Percentiles rank a stretch among this genome's conserved stretches.
phyloP scores from a whole-genome alignment of 2,113 vertebrate species.

The Halichoeres trimaculatus region DNA sequence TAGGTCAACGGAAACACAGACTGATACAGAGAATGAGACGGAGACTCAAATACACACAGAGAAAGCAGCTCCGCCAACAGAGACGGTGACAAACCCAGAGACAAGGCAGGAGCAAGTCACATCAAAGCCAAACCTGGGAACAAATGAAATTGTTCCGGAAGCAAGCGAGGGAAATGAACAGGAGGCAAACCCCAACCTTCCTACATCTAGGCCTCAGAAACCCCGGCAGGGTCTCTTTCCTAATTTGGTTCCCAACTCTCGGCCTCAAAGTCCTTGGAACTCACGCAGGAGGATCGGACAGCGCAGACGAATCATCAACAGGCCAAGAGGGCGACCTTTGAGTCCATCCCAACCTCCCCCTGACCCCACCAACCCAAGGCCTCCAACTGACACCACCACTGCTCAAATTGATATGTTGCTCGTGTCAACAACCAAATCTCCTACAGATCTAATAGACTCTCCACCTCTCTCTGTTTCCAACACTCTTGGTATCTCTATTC shows the following conservation, averaged over 20 bases:
- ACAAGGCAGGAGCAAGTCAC: conserved; percentile 33
- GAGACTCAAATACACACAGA: conserved; percentile 19
- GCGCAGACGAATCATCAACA: conserved; percentile 82
- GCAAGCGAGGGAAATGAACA: conserved; percentile 14
- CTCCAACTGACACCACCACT: conserved; percentile 18
- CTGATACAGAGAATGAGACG: conserved; percentile 15
- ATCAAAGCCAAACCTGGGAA: conserved; percentile 35
- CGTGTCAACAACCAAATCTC: conserved; percentile 36
- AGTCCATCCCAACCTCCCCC: conserved; percentile 48
- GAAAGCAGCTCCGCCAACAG: conserved; percentile 10
- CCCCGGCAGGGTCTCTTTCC: conserved; percentile 30
- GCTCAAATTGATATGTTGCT: conserved; percentile 14
- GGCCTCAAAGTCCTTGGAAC: conserved; percentile 74
- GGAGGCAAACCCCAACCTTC: conserved; percentile 27
- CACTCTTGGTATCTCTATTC: conserved; percentile 21
- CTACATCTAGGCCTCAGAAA: conserved; percentile 25
- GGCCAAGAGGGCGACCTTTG: conserved; percentile 70
- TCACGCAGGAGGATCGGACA: conserved; percentile 83
- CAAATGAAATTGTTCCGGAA: conserved; percentile 60
- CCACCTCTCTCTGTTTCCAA: conserved; percentile 13
- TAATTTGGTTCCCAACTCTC: conserved; percentile 36
- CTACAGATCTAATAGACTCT: conserved; percentile 17
- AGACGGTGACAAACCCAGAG: conserved; percentile 22
- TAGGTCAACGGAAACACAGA: conserved; percentile 36
- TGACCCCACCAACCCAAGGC: conserved; percentile 43